A percentile compares a stretch with the other conserved stretches of the same genome.
Evolutionary conservation across 2,888 invertebrate species (phyloP).

Genomic region (Osmoderma eremita): DNA sequence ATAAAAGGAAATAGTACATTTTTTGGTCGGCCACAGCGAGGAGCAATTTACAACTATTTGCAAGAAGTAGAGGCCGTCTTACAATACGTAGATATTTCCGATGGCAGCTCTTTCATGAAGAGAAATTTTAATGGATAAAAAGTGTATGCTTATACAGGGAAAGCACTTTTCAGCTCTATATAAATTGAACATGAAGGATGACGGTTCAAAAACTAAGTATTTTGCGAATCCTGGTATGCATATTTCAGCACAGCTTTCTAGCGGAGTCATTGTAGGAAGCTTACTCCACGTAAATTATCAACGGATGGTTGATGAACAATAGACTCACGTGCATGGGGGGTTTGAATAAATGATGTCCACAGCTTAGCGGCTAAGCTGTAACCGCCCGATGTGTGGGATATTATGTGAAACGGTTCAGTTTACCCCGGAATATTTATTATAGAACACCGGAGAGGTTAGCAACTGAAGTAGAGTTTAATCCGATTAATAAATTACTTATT

Average conservation of each 20-base stretch:
- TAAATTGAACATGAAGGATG: constrained; percentile 2
- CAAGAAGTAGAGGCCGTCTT: no score
- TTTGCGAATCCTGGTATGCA: constrained; percentile 19
- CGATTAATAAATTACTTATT: background rate
- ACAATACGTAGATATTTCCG: no score
- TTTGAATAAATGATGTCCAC: constrained; percentile 33
- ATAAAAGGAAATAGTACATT: no score
- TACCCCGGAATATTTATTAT: constrained; percentile 19
- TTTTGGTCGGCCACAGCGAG: no score
- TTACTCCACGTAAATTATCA: constrained; percentile 27
- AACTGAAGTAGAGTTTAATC: background rate
- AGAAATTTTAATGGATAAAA: no score
- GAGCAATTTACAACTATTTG: no score
- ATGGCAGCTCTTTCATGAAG: no score
- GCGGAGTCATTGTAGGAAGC: constrained; percentile 17
- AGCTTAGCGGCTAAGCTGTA: constrained; percentile 32
- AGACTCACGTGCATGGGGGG: constrained; percentile 25
- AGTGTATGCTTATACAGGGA: no score
- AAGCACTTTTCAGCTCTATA: background rate
- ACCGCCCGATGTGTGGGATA: constrained; percentile 24
- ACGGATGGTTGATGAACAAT: constrained; percentile 34
- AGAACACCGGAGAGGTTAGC: background rate
- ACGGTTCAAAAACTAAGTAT: constrained; percentile 21
- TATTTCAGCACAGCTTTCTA: constrained; percentile 20
- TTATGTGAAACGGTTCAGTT: constrained; percentile 29